Evolutionary conservation across 2,888 invertebrate species (phyloP), one percentile per base, ranked within the genome.

Genomic region (Clostera curtula): DNA sequence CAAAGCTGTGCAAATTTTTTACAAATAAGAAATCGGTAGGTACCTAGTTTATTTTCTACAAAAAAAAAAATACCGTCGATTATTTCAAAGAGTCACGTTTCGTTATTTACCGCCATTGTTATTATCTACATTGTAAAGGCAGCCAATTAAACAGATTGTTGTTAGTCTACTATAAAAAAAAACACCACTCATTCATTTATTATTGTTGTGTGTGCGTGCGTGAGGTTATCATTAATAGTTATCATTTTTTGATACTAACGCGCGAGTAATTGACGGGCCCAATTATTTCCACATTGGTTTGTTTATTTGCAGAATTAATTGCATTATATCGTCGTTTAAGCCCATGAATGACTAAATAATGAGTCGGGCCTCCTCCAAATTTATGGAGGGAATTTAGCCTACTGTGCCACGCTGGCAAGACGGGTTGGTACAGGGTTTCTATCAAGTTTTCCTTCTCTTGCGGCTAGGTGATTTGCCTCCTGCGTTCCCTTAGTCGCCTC

Each of bases 181-280:
- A n/a, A 22, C 13, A 13, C 22, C 2, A 22, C 13, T 22, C 22
- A 22, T 22, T 13, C 22, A 8, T 4, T 4, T n/a, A 4, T 13
- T 12, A 22, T 22, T 22, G 22, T 9, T n/a, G 6, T 20, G n/a
- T 2, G 5, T 7, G 19, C 10, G 22, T 7, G 5, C 5, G 12
- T 20, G 12, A 12, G 20, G 20, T 20, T 20, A 20, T 20, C 20
- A 20, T 2, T n/a, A 19, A 10, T 12, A 12, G 20, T 12, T 7
- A n/a, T 12, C 12, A 9, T 6, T 20, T n/a, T 20, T 25, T 17
- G 12, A 14, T 12, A 13, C 11, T 31, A 38, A 36, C 35, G 28
- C 42, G 39, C 37, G 37, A 20, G 34, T 36, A 41, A 41, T 35
- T 41, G 36, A 34, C 40, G 36, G 38, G 36, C 35, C 29, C 37